phyloP scores from a whole-genome alignment of 2,113 vertebrate species.

The Saccopteryx leptura region DNA sequence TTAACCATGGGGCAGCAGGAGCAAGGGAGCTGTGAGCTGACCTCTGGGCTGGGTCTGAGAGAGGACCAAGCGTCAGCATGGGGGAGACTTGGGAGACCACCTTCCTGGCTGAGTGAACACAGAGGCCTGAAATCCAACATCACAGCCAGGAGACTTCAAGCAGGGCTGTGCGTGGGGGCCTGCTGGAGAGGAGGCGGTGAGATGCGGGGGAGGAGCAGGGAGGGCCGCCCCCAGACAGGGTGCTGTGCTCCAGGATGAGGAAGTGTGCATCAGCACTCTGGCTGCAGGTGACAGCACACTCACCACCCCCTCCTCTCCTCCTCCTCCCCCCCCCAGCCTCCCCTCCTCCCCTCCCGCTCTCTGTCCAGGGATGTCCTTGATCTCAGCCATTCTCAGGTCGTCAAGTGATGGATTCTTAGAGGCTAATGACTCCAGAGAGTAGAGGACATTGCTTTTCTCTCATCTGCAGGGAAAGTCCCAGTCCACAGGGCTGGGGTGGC shows the following conservation, averaged over 20 bases:
- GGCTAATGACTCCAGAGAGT: background rate
- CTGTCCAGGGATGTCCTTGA: background rate
- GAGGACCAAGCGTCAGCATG: background rate
- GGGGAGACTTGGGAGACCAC: background rate
- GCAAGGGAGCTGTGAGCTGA: background rate
- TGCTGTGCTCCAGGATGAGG: too few relatives aligned
- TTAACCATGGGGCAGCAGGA: background rate
- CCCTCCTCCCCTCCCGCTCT: background rate
- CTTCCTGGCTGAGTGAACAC: background rate
- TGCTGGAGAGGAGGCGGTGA: fast-evolving
- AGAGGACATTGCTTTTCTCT: background rate
- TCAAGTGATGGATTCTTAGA: background rate
- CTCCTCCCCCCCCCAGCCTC: background rate
- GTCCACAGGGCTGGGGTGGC: too few relatives aligned
- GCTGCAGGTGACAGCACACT: background rate
- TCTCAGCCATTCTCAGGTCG: background rate
- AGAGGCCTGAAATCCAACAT: background rate
- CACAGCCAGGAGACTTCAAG: background rate
- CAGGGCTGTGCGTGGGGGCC: background rate
- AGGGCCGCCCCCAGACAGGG: background rate
- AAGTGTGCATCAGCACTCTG: background rate
- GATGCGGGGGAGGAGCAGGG: background rate
- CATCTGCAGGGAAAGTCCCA: background rate
- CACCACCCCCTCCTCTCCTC: background rate
- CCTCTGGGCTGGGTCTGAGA: background rate